Percentiles rank a stretch among this genome's conserved stretches.
Evolutionary conservation across 2,888 invertebrate species (phyloP).

Genomic region (Julus scanicus): DNA sequence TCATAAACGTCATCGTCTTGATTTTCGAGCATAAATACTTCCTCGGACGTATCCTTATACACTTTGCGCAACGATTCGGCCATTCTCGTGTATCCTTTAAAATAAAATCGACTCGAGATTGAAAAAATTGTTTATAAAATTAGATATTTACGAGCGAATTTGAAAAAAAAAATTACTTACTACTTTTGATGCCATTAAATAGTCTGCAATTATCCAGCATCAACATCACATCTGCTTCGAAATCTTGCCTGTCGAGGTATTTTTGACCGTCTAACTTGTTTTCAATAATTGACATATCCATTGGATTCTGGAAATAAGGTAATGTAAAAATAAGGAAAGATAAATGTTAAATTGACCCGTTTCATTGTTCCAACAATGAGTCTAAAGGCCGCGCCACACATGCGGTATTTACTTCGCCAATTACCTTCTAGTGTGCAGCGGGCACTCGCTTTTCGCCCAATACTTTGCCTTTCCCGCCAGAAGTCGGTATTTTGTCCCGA

Average conservation of each 20-base stretch:
- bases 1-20: background rate
- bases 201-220: slow-evolving; percentile 92
- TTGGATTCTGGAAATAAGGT: slow-evolving; percentile 70
- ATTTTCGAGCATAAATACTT: background rate
- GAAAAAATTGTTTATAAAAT: background rate
- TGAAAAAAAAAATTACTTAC: slow-evolving; percentile 69
- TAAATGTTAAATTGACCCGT: background rate
- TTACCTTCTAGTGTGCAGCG: too few species aligned
- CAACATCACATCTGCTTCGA: slow-evolving; percentile 87
- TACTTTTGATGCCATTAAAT: slow-evolving; percentile 93
- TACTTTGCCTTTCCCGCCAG: too few species aligned
- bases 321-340: background rate
- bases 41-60: background rate
- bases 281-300: slow-evolving; percentile 90
- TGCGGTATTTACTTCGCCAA: too few species aligned
- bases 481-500: too few species aligned
- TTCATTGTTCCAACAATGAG: too few species aligned
- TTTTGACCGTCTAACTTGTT: slow-evolving; percentile 83
- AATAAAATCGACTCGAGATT: background rate
- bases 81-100: background rate
- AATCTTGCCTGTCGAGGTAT: slow-evolving; percentile 82
- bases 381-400: too few species aligned
- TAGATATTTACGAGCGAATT: background rate
- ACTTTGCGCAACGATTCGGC: background rate
- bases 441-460: too few species aligned